A percentile compares a stretch with the other conserved stretches of the same genome.
These are phyloP conservation scores for Aurelia sp. DNA, from an alignment of 30 jellyfish, hydroid and myxozoan genomes.

Conservation along the genomic window DNA sequence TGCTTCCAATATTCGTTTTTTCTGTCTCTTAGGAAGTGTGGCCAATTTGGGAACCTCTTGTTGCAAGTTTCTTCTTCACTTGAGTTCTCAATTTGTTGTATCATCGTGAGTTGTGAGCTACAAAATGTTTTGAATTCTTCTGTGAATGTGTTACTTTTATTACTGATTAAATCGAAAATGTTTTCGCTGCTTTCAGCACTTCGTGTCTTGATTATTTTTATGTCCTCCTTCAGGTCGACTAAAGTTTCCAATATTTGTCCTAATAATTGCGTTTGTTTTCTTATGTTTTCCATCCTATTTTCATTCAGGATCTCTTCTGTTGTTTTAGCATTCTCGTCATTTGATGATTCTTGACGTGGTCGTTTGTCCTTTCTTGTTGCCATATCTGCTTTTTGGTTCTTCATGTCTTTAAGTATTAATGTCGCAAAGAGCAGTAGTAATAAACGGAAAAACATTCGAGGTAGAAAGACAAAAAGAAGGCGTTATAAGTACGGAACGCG, in stretches of 20 bases:
- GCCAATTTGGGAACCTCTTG: constrained; percentile 30
- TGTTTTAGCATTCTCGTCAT: background rate
- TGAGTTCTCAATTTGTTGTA: constrained; percentile 7
- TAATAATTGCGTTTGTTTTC: constrained; percentile 6
- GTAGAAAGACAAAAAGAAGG: no score
- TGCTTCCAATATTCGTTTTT: constrained; percentile 29
- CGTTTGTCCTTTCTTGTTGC: constrained; percentile 11
- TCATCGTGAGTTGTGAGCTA: constrained; percentile 7
- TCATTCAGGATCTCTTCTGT: constrained; percentile 14
- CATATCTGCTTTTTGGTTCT: constrained; percentile 15
- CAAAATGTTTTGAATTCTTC: constrained; percentile 10
- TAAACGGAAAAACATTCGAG: no score
- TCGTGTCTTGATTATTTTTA: background rate
- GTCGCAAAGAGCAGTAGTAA: constrained; percentile 1
- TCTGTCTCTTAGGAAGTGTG: constrained; percentile 14
- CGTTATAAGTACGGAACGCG: no score
- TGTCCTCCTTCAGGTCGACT: constrained; percentile 43
- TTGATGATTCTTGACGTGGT: background rate
- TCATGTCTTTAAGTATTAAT: background rate
- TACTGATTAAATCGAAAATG: no score
- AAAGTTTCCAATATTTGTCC: background rate
- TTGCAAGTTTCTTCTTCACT: constrained; percentile 9
- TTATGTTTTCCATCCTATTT: background rate
- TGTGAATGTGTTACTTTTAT: background rate
- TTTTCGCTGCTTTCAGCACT: no score